Evolutionary conservation across 2,113 vertebrate species (phyloP).

Genomic region (Panthera leo): DNA sequence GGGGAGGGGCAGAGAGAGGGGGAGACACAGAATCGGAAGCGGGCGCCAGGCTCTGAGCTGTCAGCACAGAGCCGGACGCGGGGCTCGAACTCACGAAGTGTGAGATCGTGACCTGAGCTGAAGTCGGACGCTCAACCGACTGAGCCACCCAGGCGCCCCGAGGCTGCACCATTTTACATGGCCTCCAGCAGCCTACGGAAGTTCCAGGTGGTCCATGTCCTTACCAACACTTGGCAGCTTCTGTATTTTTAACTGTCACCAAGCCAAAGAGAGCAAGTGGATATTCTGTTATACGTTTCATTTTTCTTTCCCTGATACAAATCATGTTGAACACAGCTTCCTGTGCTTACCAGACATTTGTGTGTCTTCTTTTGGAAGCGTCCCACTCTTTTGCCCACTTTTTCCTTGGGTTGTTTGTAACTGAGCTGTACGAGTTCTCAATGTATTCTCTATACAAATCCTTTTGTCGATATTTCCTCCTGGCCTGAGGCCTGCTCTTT

Average conservation of each 20-base stretch:
- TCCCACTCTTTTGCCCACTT: background rate
- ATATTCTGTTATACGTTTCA: background rate
- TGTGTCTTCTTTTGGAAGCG: background rate
- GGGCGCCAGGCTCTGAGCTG: no score
- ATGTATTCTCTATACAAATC: background rate
- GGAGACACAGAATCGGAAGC: no score
- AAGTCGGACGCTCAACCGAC: no score
- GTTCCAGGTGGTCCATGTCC: background rate
- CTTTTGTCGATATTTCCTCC: background rate
- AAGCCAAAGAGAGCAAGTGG: background rate
- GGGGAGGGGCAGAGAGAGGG: no score
- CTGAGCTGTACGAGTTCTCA: background rate
- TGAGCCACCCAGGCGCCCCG: no score
- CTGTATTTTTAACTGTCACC: background rate
- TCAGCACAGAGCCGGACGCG: no score
- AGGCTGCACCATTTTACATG: background rate
- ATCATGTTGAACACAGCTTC: background rate
- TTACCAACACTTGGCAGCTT: background rate
- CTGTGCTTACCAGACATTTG: background rate
- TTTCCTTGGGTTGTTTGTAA: background rate
- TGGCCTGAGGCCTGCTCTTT: background rate
- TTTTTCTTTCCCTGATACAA: background rate
- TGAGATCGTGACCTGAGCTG: no score
- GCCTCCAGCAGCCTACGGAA: background rate
- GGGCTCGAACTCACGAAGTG: no score